Conservation (phyloP, 2,113 vertebrate species). For the Petrocephalus microphthalmus region DNA sequence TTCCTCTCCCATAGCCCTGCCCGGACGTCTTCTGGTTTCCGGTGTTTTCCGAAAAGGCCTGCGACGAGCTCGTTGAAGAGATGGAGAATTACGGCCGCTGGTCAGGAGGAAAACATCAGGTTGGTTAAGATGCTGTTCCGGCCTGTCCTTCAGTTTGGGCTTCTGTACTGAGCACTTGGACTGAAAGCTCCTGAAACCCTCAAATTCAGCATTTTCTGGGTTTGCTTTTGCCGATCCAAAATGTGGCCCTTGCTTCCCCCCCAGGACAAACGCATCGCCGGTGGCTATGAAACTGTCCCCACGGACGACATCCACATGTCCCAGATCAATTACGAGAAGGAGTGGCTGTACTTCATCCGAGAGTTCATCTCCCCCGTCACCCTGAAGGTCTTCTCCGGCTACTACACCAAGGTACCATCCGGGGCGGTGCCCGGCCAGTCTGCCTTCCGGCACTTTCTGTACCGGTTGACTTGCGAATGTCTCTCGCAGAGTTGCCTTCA, state of each 20-base stretch:
- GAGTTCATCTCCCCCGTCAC: conserved; percentile 95
- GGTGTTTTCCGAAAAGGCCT: conserved; percentile 80
- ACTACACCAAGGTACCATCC: conserved; percentile 84
- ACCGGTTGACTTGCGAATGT: too few species aligned
- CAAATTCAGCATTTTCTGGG: neutral
- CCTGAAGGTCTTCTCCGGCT: conserved; percentile 91
- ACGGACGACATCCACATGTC: conserved; percentile 98
- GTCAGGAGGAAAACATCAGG: conserved; percentile 87
- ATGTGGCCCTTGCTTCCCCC: conserved; percentile 19
- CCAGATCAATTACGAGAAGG: conserved; percentile 81
- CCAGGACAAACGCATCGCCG: conserved; percentile 87
- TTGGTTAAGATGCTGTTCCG: conserved; percentile 55
- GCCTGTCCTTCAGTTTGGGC: neutral
- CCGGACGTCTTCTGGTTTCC: conserved; percentile 99
- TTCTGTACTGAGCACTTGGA: neutral
- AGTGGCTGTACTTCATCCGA: conserved; percentile 95
- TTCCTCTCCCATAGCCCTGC: conserved; percentile 71
- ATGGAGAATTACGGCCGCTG: conserved; percentile 90
- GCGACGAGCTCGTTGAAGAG: conserved; percentile 89
- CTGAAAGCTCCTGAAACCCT: neutral
- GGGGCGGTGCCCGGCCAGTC: neutral
- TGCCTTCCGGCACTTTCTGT: neutral
- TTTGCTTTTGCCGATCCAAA: conserved; percentile 27
- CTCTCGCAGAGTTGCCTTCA: neutral
- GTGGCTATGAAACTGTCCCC: conserved; percentile 95